Evolutionary conservation across 2,113 vertebrate species (phyloP).

Genomic region (Malurus alboscapulatus): DNA sequence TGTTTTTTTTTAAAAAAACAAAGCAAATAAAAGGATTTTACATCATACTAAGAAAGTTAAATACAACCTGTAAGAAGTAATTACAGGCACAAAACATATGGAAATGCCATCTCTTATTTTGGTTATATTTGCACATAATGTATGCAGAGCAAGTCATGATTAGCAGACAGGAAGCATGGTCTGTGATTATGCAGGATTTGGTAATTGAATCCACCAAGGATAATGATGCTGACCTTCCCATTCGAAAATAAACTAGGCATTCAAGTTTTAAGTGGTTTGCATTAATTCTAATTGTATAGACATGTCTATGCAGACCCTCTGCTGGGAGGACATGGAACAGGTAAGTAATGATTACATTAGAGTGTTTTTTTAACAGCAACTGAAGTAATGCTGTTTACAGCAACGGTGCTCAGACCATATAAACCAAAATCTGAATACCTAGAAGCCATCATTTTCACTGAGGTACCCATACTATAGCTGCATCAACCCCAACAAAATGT

Average conservation of each 20-base stretch:
- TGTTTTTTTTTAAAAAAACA: not conserved
- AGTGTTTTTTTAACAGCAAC: conserved; percentile 11
- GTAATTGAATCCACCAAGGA: conserved; percentile 66
- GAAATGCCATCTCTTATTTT: conserved; percentile 47
- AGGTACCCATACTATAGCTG: fast-evolving
- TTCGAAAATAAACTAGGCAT: conserved; percentile 68
- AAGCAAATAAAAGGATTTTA: conserved; percentile 35
- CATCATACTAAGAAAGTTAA: conserved; percentile 44
- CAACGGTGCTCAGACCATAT: not conserved
- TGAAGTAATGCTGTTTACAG: conserved; percentile 14
- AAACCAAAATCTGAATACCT: not conserved
- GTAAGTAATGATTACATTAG: conserved; percentile 46
- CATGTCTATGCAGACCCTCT: not conserved
- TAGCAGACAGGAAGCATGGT: conserved; percentile 54
- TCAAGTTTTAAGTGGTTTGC: conserved; percentile 52
- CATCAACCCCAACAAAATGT: not conserved
- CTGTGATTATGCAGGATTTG: conserved; percentile 55
- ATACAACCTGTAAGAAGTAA: conserved; percentile 36
- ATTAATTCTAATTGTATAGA: conserved; percentile 60
- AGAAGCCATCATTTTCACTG: not conserved
- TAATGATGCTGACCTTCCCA: conserved; percentile 70
- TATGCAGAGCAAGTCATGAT: conserved; percentile 31
- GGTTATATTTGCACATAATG: conserved; percentile 43
- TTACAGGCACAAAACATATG: conserved; percentile 40
- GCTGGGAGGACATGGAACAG: not conserved